A percentile compares a stretch with the other conserved stretches of the same genome.
Evolutionary conservation across 2,113 vertebrate genomes (phyloP).

Genomic region (Callospermophilus lateralis): DNA sequence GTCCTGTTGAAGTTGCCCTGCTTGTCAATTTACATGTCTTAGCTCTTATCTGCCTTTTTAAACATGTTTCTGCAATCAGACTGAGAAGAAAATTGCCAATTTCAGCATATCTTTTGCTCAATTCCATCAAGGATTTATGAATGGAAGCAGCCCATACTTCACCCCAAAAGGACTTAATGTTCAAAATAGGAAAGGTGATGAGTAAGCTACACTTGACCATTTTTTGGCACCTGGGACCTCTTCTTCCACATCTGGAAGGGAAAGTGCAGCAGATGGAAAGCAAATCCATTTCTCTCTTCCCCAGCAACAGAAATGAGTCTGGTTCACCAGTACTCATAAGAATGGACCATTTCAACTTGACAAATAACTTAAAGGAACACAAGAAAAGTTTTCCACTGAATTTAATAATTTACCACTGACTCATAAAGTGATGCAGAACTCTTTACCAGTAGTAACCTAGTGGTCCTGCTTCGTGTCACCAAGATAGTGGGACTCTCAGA

Average conservation of each 20-base stretch:
- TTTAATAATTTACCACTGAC: constrained; percentile 46
- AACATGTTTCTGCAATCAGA: constrained; percentile 57
- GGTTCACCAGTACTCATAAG: constrained; percentile 42
- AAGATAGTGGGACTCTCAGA: constrained; percentile 35
- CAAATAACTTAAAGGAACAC: constrained; percentile 25
- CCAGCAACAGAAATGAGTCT: constrained; percentile 27
- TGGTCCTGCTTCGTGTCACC: background rate
- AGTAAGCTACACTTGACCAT: constrained; percentile 14
- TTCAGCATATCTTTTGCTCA: constrained; percentile 3
- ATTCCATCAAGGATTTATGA: constrained; percentile 56
- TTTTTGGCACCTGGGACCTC: constrained; percentile 40
- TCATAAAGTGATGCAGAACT: constrained; percentile 22
- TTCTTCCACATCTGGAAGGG: constrained; percentile 11
- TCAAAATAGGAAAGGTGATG: constrained; percentile 44
- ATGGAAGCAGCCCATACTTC: constrained; percentile 48
- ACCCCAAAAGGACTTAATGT: constrained; percentile 25
- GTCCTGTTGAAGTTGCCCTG: constrained; percentile 20
- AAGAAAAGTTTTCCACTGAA: constrained; percentile 30
- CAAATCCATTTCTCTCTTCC: constrained; percentile 8
- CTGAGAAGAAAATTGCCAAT: constrained; percentile 47
- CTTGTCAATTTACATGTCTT: constrained; percentile 46
- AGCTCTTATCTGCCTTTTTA: constrained; percentile 62
- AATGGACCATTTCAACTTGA: constrained; percentile 47
- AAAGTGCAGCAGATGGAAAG: constrained; percentile 41
- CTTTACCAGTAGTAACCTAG: background rate